A percentile compares a stretch with the other conserved stretches of the same genome.
phyloP scores from a whole-genome alignment of 2,888 invertebrate genomes.

The Esperia sulphurella region DNA sequence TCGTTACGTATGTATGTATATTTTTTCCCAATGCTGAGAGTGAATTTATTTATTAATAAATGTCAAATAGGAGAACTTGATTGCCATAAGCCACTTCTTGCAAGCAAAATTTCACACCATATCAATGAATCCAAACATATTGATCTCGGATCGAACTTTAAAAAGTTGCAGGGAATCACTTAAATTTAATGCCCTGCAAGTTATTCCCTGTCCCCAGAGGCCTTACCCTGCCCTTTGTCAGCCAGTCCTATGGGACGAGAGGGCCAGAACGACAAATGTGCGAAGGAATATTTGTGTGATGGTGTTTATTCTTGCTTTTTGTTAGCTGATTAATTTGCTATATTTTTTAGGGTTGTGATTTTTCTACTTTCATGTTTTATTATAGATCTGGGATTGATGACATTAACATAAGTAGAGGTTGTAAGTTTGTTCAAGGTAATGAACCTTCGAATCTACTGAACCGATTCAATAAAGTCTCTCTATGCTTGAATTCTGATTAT shows the following conservation, averaged over 20 bases:
- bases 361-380: too few relatives aligned
- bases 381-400: too few relatives aligned
- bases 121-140: slow-evolving; percentile 5
- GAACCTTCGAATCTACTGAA: too few relatives aligned
- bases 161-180: slow-evolving; percentile 63
- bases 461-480: too few relatives aligned
- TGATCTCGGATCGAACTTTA: slow-evolving; percentile 37
- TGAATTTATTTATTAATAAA: too few relatives aligned
- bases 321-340: slow-evolving; percentile 8
- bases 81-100: too few relatives aligned
- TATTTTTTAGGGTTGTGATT: slow-evolving; percentile 4
- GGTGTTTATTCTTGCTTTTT: not conserved
- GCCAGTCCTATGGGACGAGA: slow-evolving; percentile 37
- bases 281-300: slow-evolving; percentile 1
- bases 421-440: too few relatives aligned
- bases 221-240: slow-evolving; percentile 48
- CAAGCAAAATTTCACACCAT: not conserved
- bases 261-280: slow-evolving; percentile 7
- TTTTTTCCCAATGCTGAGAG: too few relatives aligned
- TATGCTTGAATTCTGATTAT: too few relatives aligned
- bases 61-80: too few relatives aligned
- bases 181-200: slow-evolving; percentile 70
- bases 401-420: too few relatives aligned
- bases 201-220: slow-evolving; percentile 47
- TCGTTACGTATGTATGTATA: too few relatives aligned